Evolutionary conservation across 2,888 invertebrate species (phyloP), one percentile per base, ranked within the genome.

Genomic region (Lathronympha strigana): DNA sequence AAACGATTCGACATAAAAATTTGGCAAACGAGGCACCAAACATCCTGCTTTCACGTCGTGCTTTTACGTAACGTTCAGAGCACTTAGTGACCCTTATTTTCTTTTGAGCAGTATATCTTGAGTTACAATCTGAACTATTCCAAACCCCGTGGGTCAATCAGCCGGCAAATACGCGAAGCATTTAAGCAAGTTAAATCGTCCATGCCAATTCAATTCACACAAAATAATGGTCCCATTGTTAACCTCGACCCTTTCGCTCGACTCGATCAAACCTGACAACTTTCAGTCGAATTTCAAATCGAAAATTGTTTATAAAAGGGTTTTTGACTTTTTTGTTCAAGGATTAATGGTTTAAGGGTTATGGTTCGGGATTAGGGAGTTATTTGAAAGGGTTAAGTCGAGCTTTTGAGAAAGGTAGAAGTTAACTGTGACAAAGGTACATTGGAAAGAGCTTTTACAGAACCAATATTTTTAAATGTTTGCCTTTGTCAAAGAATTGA

Each of bases 161-260:
- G 66, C 67, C 70, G 68, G 45, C 25, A 58, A 64, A 60, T 64
- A 51, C 51, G 33, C 40, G 36, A 72, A 75, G 76, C 77, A 76
- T 78, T 82, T 80, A 78, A 80, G 81, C 78, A 80, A 82, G 84
- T 83, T 84, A 82, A 84, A 86, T 84, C 82, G 83, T 75, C 80
- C 79, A 76, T 77, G 74, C 74, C 77, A 73, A 80, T 82, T 83
- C 81, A 78, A 79, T 84, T 82, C 84, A 77, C 84, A 82, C 80
- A 73, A 81, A 80, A 81, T 84, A 83, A 84, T 81, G 76, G 81
- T 45, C 67, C 77, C 74, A 82, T 83, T 84, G 82, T 83, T 78
- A 80, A 78, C 76, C 76, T 73, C 69, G 70, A 71, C 72, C 63
- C 58, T 58, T 45, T 47, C 51, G 38, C 28, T 31, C 63, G 63